A percentile compares a stretch with the other conserved stretches of the same genome.
Conservation (phyloP, 1,140 invertebrate species). For the Drosophila mojavensis region DNA sequence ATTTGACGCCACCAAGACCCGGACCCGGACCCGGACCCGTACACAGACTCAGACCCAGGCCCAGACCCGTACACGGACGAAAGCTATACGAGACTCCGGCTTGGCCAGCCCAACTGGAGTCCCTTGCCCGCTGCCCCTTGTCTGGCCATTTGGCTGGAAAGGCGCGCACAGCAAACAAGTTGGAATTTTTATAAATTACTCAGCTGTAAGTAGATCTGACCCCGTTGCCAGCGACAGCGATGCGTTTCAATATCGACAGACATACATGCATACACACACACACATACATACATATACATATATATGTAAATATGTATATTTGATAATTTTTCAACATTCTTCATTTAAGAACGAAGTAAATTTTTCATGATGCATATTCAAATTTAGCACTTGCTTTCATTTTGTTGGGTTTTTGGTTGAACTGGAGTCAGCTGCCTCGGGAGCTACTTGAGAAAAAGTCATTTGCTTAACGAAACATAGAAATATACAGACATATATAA, state of each 20-base stretch:
- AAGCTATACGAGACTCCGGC: not conserved
- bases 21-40: not conserved
- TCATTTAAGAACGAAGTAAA: not conserved
- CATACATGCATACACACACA: too few species aligned
- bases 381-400: too few species aligned
- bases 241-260: not conserved
- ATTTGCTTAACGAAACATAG: too few species aligned
- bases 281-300: too few species aligned
- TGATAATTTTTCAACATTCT: not conserved
- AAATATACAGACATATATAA: too few species aligned
- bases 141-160: not conserved
- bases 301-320: not conserved
- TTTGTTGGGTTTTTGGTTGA: too few species aligned
- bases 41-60: not conserved
- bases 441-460: too few species aligned
- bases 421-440: too few species aligned
- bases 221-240: not conserved
- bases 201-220: too few species aligned
- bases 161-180: slow-evolving; percentile 6
- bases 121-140: not conserved
- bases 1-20: slow-evolving; percentile 46
- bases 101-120: slow-evolving; percentile 11
- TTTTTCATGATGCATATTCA: too few species aligned
- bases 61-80: slow-evolving; percentile 27
- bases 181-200: slow-evolving; percentile 3